phyloP scores from a whole-genome alignment of 2,888 invertebrate species.

The Perdita meconis region DNA sequence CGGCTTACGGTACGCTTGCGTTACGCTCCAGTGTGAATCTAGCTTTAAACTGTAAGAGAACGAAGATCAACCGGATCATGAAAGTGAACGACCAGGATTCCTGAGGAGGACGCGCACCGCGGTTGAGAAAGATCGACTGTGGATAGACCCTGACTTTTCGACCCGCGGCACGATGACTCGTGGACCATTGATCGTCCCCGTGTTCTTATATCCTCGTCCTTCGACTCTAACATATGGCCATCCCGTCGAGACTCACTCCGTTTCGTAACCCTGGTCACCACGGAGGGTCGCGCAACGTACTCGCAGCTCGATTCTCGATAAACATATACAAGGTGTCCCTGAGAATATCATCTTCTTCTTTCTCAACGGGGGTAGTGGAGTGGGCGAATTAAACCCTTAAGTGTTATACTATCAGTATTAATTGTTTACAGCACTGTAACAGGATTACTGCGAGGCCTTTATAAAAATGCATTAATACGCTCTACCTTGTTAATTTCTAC shows the following conservation, averaged over 20 bases:
- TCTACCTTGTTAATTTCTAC: too few relatives aligned
- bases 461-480: too few relatives aligned
- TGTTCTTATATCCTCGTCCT: conserved; percentile 55
- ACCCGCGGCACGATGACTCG: conserved; percentile 43
- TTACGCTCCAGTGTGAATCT: too few relatives aligned
- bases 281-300: conserved; percentile 25
- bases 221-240: conserved; percentile 58
- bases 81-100: conserved; percentile 37
- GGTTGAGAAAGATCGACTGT: conserved; percentile 47
- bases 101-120: conserved; percentile 24
- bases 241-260: conserved; percentile 37
- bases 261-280: conserved; percentile 52
- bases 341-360: neutral
- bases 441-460: too few relatives aligned
- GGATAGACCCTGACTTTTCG: conserved; percentile 56
- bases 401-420: too few relatives aligned
- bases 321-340: too few relatives aligned
- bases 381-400: too few relatives aligned
- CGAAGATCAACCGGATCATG: conserved; percentile 19
- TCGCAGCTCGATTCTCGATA: conserved; percentile 1
- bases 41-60: conserved; percentile 18
- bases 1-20: too few relatives aligned
- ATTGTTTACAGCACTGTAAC: too few relatives aligned
- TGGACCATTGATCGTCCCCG: conserved; percentile 53
- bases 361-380: too few relatives aligned